Evolutionary conservation across 2,113 vertebrate genomes (phyloP).

Genomic region (Nematolebias whitei): DNA sequence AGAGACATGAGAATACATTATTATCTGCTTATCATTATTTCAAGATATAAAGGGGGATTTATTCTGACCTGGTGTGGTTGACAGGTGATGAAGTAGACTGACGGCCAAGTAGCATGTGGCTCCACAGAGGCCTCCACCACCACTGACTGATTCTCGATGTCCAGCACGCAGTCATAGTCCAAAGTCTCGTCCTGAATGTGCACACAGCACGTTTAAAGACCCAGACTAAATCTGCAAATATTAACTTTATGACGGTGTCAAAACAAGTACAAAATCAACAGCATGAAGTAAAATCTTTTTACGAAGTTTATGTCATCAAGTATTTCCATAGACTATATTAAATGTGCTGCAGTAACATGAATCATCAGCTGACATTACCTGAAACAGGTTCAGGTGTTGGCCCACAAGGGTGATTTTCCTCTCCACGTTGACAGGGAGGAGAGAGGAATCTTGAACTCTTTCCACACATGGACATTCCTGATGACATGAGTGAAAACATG

Average conservation of each 20-base stretch:
- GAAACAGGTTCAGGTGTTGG: conserved; percentile 88
- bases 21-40: neutral
- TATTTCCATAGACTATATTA: neutral
- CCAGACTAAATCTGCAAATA: neutral
- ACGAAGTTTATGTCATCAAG: neutral
- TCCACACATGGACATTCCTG: conserved; percentile 91
- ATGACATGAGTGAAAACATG: conserved; percentile 15
- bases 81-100: conserved; percentile 87
- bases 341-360: neutral
- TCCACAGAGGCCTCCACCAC: conserved; percentile 86
- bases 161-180: conserved; percentile 89
- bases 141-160: conserved; percentile 85
- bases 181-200: conserved; percentile 82
- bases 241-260: no score
- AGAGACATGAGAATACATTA: neutral
- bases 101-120: conserved; percentile 73
- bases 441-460: conserved; percentile 82
- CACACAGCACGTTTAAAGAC: neutral
- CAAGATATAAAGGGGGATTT: neutral
- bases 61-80: conserved; percentile 70
- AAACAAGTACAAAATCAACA: no score
- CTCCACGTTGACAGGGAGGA: conserved; percentile 88
- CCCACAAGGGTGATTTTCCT: conserved; percentile 88
- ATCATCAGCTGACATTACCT: conserved; percentile 81
- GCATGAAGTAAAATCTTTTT: no score